A percentile compares a stretch with the other conserved stretches of the same genome.
phyloP scores from a whole-genome alignment of 2,888 invertebrate species.

The Formica aserva region DNA sequence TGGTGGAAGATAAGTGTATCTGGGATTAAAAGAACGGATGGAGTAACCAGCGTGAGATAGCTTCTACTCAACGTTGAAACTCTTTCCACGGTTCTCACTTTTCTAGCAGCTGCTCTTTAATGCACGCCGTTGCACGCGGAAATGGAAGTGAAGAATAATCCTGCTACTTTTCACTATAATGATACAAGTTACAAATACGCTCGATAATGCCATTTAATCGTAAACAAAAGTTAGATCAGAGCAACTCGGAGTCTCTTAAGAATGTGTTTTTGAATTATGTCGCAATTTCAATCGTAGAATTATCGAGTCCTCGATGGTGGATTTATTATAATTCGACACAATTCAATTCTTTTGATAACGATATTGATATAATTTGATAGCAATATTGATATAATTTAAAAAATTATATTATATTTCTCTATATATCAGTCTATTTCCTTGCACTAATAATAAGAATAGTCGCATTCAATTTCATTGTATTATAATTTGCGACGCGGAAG shows the following conservation, averaged over 20 bases:
- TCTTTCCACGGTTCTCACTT: slow-evolving; percentile 37
- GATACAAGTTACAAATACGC: background rate
- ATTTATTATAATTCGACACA: slow-evolving; percentile 13
- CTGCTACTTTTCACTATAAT: background rate
- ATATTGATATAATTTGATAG: slow-evolving; percentile 6
- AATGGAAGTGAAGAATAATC: slow-evolving; percentile 18
- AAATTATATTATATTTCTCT: slow-evolving; percentile 16
- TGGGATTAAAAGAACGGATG: slow-evolving; percentile 38
- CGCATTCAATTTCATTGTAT: slow-evolving; percentile 12
- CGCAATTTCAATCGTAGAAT: background rate
- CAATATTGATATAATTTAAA: slow-evolving; percentile 17
- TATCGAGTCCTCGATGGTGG: background rate
- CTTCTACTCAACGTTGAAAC: slow-evolving; percentile 17
- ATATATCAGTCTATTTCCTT: background rate
- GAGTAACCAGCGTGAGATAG: slow-evolving; percentile 10
- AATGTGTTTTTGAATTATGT: background rate
- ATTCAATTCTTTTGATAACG: background rate
- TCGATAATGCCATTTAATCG: background rate
- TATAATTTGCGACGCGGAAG: slow-evolving; percentile 5
- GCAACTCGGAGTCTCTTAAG: background rate
- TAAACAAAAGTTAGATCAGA: background rate
- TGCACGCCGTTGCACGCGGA: background rate
- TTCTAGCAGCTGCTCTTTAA: slow-evolving; percentile 20
- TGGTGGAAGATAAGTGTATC: slow-evolving; percentile 25
- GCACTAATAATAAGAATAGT: background rate